Percentiles rank a stretch among this genome's conserved stretches.
phyloP scores from a whole-genome alignment of 2,888 invertebrate genomes.

The Nymphalis c-album region DNA sequence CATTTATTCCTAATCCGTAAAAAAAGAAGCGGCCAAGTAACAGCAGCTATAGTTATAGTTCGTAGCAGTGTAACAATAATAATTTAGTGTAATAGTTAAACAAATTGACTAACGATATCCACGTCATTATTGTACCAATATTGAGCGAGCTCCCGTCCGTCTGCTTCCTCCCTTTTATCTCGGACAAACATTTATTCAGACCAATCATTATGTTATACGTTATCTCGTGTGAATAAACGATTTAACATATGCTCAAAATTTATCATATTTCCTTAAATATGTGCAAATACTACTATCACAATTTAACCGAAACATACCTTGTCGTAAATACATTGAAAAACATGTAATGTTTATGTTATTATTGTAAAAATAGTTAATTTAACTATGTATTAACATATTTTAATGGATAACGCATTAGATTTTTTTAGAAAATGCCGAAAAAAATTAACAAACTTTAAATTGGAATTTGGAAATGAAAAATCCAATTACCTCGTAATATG shows the following conservation, averaged over 20 bases:
- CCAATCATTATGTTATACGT: constrained; percentile 14
- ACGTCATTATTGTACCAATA: constrained; percentile 26
- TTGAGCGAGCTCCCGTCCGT: constrained; percentile 16
- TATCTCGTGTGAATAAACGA: constrained; percentile 21
- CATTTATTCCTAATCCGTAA: too few relatives aligned
- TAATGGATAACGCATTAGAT: too few relatives aligned
- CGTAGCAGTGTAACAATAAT: background rate
- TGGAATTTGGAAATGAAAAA: too few relatives aligned
- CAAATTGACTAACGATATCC: constrained; percentile 20
- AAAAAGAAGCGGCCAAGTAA: too few relatives aligned
- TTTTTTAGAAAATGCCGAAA: too few relatives aligned
- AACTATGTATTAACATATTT: too few relatives aligned
- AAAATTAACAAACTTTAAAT: too few relatives aligned
- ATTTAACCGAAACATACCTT: background rate
- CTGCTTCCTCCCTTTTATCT: constrained; percentile 31
- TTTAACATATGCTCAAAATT: constrained; percentile 15
- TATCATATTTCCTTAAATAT: constrained; percentile 13
- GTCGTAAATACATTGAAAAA: too few relatives aligned
- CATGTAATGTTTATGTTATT: too few relatives aligned
- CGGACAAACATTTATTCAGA: constrained; percentile 23
- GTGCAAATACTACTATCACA: constrained; percentile 1
- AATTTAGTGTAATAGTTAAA: background rate
- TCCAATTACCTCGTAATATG: too few relatives aligned
- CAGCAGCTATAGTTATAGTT: too few relatives aligned
- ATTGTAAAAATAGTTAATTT: too few relatives aligned